phyloP scores from a whole-genome alignment of 2,797 vertebrate genomes.

The Diglossa cyanea region DNA sequence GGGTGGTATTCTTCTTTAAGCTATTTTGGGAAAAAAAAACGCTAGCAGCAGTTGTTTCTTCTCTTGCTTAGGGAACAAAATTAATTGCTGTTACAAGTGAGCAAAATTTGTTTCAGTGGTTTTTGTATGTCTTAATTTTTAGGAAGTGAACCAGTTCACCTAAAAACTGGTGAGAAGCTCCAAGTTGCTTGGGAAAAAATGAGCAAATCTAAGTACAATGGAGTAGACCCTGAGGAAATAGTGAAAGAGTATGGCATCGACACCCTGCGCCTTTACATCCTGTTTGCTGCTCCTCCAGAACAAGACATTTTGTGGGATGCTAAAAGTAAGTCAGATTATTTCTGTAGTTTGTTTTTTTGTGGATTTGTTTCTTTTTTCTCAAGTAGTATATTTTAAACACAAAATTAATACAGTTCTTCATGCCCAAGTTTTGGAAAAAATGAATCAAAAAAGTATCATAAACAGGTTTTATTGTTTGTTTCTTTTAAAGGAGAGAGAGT shows the following conservation, averaged over 20 bases:
- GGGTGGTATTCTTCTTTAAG: neutral
- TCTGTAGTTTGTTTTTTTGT: neutral
- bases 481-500: neutral
- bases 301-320: conserved; percentile 95
- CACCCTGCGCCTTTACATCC: conserved; percentile 89
- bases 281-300: conserved; percentile 92
- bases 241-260: conserved; percentile 88
- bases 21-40: neutral
- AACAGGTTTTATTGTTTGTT: neutral
- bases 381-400: neutral
- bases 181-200: conserved; percentile 95
- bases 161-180: conserved; percentile 73
- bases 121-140: neutral
- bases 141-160: conserved; percentile 82
- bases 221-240: conserved; percentile 88
- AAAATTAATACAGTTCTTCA: neutral
- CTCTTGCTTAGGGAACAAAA: neutral
- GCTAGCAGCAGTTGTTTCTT: neutral
- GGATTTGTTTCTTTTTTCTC: neutral
- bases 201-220: conserved; percentile 97
- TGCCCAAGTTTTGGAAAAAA: neutral
- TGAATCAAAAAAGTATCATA: neutral
- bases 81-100: neutral
- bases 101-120: neutral
- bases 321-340: conserved; percentile 82